Evolutionary conservation across 2,888 invertebrate species (phyloP), one percentile per base, ranked within the genome.

Genomic region (Hirtodrosophila alboralis): DNA sequence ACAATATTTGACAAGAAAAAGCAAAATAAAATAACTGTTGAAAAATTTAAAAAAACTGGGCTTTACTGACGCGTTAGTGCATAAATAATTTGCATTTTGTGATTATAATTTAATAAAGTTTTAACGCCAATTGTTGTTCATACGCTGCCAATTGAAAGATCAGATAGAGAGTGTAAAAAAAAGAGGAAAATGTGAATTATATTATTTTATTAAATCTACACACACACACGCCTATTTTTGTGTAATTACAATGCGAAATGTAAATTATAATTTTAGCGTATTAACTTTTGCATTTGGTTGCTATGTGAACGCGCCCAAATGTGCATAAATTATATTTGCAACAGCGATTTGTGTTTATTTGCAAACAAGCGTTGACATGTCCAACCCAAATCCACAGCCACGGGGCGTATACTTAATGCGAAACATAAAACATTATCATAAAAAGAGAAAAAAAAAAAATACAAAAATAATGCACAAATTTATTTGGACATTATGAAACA

Each of bases 271-370:
- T 68, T 60, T 41, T n/a, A 40, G 21, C 33, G 52, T 47, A 69
- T 71, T 68, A 70, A 73, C 68, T 68, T 73, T 63, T 54, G 48
- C 38, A 26, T 12, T 33, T 21, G 10, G 67, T 51, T 62, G 57
- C 34, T 58, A 71, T 71, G 49, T 28, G 33, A 53, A 54, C 34
- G 33, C 13, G 38, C 45, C 23, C 51, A 60, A 61, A 69, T 65
- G 51, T 18, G 64, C 73, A 71, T 75, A 75, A 74, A 75, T 74
- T 74, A 67, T 67, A 59, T 43, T 49, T 45, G 47, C 67, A 63
- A 62, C 54, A 58, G 41, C 66, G 69, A 83, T 77, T 84, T 84
- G 84, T 75, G 84, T 81, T 79, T 79, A 79, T 81, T 84, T 81
- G 79, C 72, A 76, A 74, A 69, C 45, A 64, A 65, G 60, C 68